phyloP scores from a whole-genome alignment of 2,113 vertebrate genomes.

The Nematolebias whitei region DNA sequence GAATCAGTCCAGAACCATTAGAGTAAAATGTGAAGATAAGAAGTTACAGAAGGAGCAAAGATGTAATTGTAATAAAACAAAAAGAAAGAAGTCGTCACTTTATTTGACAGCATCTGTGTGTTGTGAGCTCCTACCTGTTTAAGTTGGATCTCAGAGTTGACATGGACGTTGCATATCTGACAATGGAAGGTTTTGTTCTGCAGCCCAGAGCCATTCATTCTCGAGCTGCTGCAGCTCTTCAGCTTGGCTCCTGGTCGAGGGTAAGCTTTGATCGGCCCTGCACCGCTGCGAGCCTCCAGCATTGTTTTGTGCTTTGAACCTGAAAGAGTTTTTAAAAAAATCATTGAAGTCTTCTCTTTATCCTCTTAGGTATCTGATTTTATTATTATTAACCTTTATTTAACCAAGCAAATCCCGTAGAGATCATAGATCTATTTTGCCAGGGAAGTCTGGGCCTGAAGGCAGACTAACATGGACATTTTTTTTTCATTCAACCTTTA shows the following conservation, averaged over 20 bases:
- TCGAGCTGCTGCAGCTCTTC: conserved; percentile 81
- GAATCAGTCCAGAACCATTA: too few species aligned
- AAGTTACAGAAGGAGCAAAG: too few species aligned
- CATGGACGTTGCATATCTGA: conserved; percentile 96
- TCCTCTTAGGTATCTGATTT: too few species aligned
- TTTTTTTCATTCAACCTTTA: too few species aligned
- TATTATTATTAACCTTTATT: too few species aligned
- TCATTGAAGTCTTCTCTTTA: background rate
- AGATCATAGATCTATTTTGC: too few species aligned
- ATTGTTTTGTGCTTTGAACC: conserved; percentile 98
- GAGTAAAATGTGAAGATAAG: too few species aligned
- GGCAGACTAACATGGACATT: too few species aligned
- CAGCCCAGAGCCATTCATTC: conserved; percentile 89
- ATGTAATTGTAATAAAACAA: too few species aligned
- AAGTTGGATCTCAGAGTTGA: conserved; percentile 98
- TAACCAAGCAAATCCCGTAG: too few species aligned
- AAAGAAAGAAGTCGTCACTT: too few species aligned
- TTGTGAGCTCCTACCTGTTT: conserved; percentile 85
- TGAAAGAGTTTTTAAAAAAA: conserved; percentile 46
- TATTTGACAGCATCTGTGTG: background rate
- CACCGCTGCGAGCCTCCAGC: conserved; percentile 94
- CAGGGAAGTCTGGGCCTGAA: too few species aligned
- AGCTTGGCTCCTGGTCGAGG: conserved; percentile 91
- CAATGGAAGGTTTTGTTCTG: conserved; percentile 99
- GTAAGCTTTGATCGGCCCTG: conserved; percentile 95